phyloP scores from a whole-genome alignment of 2,797 vertebrate genomes.

The Sebastes alutus region DNA sequence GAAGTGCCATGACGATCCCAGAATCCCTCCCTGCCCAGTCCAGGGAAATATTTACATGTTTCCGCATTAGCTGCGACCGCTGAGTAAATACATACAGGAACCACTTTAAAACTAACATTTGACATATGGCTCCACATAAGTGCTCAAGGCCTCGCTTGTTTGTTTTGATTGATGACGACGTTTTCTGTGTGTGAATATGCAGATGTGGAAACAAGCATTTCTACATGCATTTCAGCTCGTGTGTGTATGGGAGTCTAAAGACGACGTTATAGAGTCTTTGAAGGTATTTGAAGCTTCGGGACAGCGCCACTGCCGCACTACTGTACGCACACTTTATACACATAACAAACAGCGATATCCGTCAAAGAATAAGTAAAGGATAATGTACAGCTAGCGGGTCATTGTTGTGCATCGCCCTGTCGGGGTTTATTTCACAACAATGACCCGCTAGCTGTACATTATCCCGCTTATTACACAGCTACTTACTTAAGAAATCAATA shows the following conservation, averaged over 20 bases:
- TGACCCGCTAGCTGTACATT: no score
- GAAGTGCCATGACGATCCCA: not conserved
- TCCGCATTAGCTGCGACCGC: conserved; percentile 34
- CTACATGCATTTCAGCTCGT: not conserved
- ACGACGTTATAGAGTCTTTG: not conserved
- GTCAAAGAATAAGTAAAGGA: no score
- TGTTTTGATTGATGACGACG: conserved; percentile 35
- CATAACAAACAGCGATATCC: no score
- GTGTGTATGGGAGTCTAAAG: not conserved
- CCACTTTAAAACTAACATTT: conserved; percentile 30
- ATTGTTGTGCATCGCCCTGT: no score
- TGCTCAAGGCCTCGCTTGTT: conserved; percentile 33
- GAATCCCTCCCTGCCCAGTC: conserved; percentile 17
- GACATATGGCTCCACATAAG: conserved; percentile 22
- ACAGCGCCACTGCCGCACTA: no score
- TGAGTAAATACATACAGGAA: conserved; percentile 47
- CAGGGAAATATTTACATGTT: conserved; percentile 53
- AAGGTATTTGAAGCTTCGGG: no score
- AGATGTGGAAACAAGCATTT: not conserved
- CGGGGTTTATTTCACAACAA: no score
- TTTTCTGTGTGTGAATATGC: not conserved
- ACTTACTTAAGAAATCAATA: no score
- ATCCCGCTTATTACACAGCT: no score
- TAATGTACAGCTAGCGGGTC: no score
- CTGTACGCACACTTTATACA: no score